phyloP scores from a whole-genome alignment of 2,797 vertebrate species.

The Gallirallus australis region DNA sequence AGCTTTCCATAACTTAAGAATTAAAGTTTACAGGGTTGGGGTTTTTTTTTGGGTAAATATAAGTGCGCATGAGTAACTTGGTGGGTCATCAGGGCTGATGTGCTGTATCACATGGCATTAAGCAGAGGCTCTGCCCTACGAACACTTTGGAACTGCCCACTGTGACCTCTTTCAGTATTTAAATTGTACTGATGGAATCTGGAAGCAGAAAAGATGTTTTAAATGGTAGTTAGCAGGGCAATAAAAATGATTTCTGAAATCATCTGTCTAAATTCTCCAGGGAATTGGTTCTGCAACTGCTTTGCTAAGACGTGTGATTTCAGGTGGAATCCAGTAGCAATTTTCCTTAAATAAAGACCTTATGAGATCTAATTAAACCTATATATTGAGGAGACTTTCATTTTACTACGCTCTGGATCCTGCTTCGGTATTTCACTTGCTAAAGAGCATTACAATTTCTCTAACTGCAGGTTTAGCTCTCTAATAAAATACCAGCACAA shows the following conservation, averaged over 20 bases:
- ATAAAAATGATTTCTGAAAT: conserved; percentile 12
- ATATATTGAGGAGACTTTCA: background rate
- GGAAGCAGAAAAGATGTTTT: background rate
- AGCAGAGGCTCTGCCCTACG: background rate
- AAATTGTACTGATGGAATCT: background rate
- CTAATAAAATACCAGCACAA: background rate
- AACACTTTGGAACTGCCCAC: background rate
- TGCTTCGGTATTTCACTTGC: background rate
- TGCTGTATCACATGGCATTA: background rate
- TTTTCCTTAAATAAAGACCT: conserved; percentile 1
- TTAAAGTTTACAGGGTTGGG: background rate
- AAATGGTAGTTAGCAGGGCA: conserved; percentile 16
- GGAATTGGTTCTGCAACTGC: background rate
- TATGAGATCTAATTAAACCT: conserved; percentile 1
- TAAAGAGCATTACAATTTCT: background rate
- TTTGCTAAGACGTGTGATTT: background rate
- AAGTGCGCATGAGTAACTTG: background rate
- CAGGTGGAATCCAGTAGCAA: background rate
- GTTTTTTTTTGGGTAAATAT: background rate
- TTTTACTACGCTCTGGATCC: background rate
- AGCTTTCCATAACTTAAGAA: background rate
- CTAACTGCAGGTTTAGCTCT: background rate
- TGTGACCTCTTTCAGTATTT: background rate
- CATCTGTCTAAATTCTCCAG: background rate
- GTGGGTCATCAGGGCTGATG: background rate